phyloP scores from a whole-genome alignment of 64 coral and sea anemone species.

The Stichodactyla helianthus region DNA sequence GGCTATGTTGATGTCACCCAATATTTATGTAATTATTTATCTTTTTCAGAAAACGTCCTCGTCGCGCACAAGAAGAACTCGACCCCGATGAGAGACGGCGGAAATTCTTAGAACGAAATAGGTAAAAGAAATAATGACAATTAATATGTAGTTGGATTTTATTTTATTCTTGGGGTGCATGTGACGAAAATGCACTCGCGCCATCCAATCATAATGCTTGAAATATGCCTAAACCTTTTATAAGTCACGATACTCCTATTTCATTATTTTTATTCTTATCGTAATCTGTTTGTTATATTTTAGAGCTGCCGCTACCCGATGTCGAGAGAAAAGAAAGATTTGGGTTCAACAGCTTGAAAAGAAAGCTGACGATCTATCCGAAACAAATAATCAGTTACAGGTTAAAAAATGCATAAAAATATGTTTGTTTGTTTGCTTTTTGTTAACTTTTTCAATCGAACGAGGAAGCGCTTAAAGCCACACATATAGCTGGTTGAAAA shows the following conservation, averaged over 20 bases:
- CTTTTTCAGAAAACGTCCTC: slow-evolving; percentile 69
- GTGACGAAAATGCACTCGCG: no score
- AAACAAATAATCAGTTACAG: slow-evolving; percentile 85
- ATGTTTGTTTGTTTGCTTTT: no score
- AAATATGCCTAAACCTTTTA: no score
- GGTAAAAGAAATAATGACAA: slow-evolving; percentile 31
- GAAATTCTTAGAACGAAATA: slow-evolving; percentile 97
- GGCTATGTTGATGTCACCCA: not conserved
- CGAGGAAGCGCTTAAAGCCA: no score
- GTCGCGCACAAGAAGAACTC: slow-evolving; percentile 86
- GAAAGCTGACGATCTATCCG: slow-evolving; percentile 92
- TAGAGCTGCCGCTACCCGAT: slow-evolving; percentile 96
- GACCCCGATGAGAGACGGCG: slow-evolving; percentile 91
- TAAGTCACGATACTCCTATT: no score
- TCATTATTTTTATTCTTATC: not conserved
- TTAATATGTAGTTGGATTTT: not conserved
- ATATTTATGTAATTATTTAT: not conserved
- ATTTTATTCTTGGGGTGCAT: no score
- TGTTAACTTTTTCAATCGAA: no score
- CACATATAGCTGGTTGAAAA: no score
- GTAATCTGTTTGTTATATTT: not conserved
- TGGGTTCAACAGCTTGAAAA: slow-evolving; percentile 95
- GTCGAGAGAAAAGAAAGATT: slow-evolving; percentile 98
- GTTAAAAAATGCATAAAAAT: slow-evolving; percentile 3
- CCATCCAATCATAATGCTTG: no score